A percentile compares a stretch with the other conserved stretches of the same genome.
Conservation (phyloP, 2,888 invertebrate genomes). For the Harpalus rubripes region DNA sequence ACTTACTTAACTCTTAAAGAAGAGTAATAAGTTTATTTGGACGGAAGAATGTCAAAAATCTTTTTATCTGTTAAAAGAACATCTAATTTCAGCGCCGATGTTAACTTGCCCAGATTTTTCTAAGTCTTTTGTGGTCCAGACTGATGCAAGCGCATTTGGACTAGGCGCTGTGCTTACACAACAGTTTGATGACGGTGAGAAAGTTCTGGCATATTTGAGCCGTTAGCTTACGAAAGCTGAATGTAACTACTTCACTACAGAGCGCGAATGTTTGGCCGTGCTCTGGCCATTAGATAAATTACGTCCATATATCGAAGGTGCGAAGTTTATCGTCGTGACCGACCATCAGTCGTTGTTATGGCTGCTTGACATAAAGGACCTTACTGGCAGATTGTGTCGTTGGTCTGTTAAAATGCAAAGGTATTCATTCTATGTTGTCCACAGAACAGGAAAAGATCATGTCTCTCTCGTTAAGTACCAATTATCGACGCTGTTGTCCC, state of each 20-base stretch:
- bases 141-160: conserved; percentile 49
- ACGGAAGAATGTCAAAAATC: not conserved
- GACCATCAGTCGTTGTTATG: not conserved
- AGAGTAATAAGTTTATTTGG: conserved; percentile 31
- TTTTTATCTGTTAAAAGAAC: not conserved
- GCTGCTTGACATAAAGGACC: not conserved
- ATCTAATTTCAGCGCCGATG: conserved; percentile 15
- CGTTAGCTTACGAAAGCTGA: conserved; percentile 1
- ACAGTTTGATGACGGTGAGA: not conserved
- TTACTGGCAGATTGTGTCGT: not conserved
- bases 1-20: not conserved
- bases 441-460: no score
- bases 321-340: not conserved
- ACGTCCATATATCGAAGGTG: conserved; percentile 7
- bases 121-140: conserved; percentile 9
- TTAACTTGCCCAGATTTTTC: conserved; percentile 53
- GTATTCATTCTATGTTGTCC: no score
- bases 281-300: not conserved
- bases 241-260: conserved; percentile 9
- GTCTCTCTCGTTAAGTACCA: no score
- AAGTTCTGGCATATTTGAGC: not conserved
- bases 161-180: conserved; percentile 17
- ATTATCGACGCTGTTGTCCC: no score
- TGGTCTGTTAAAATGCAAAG: no score
- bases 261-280: not conserved